These are phyloP conservation scores for Polydrusus tereticollis DNA, from an alignment of 2,888 invertebrate genomes.

Conservation along the genomic window DNA sequence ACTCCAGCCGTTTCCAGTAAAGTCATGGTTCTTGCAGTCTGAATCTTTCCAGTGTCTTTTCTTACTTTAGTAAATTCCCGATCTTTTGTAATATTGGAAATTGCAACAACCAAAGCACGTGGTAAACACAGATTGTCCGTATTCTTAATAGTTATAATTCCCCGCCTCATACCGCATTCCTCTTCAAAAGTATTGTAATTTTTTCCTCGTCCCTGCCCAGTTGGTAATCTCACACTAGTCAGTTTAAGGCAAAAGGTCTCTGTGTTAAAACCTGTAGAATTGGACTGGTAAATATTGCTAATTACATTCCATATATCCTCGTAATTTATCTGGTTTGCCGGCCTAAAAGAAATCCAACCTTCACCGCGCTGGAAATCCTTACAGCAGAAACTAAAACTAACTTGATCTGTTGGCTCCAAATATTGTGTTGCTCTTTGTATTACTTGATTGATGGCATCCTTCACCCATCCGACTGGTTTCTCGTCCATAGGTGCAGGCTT, in stretches of 20 bases:
- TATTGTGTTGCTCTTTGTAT: too few species aligned
- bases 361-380: too few species aligned
- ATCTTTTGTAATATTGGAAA: neutral
- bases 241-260: neutral
- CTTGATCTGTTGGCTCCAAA: too few species aligned
- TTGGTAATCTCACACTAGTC: neutral
- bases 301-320: neutral
- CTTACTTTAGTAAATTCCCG: neutral
- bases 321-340: too few species aligned
- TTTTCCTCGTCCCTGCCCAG: neutral
- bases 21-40: neutral
- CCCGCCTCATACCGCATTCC: neutral
- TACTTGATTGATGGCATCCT: too few species aligned
- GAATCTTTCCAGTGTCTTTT: neutral
- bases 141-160: neutral
- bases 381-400: too few species aligned
- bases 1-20: neutral
- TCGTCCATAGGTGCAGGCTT: too few species aligned
- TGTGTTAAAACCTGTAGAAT: neutral
- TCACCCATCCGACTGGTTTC: too few species aligned
- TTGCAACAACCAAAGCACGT: neutral
- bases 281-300: neutral
- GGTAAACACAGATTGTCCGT: constrained; percentile 4
- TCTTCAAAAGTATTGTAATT: neutral
- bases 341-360: too few species aligned